Evolutionary conservation across 2,888 invertebrate species (phyloP).

Genomic region (Eupithecia dodoneata): DNA sequence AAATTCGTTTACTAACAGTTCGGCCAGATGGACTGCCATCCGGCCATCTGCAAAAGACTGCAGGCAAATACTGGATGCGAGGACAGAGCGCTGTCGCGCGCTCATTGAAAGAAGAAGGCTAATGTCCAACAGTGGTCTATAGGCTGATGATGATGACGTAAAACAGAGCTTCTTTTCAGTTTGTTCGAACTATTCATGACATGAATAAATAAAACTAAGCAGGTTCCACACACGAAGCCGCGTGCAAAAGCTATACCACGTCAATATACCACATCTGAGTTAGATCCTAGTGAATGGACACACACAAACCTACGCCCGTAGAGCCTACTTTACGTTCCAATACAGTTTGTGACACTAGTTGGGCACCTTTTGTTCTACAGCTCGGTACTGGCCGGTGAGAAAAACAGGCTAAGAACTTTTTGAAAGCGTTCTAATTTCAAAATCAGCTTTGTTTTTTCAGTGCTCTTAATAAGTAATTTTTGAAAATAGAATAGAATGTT

Average conservation of each 20-base stretch:
- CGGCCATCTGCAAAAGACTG: no score
- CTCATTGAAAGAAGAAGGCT: no score
- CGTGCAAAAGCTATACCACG: neutral
- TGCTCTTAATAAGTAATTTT: neutral
- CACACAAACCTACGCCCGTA: conserved; percentile 42
- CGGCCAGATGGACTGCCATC: no score
- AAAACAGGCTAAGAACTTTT: conserved; percentile 3
- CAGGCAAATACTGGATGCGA: no score
- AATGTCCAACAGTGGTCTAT: no score
- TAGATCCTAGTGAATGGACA: conserved; percentile 49
- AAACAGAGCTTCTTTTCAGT: no score
- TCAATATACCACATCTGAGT: neutral
- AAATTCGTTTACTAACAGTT: no score
- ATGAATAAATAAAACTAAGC: no score
- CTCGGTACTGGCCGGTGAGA: conserved; percentile 49
- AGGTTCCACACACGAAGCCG: neutral
- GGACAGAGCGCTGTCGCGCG: no score
- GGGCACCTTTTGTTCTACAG: conserved; percentile 60
- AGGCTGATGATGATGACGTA: no score
- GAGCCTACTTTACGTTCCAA: conserved; percentile 33
- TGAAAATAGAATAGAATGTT: neutral
- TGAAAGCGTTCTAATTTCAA: neutral
- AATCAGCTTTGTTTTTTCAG: neutral
- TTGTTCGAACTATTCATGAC: no score
- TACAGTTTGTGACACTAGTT: conserved; percentile 51